Evolutionary conservation across 2,797 vertebrate species (phyloP), one percentile per base, ranked within the genome.

Genomic region (Eulemur mongoz): DNA sequence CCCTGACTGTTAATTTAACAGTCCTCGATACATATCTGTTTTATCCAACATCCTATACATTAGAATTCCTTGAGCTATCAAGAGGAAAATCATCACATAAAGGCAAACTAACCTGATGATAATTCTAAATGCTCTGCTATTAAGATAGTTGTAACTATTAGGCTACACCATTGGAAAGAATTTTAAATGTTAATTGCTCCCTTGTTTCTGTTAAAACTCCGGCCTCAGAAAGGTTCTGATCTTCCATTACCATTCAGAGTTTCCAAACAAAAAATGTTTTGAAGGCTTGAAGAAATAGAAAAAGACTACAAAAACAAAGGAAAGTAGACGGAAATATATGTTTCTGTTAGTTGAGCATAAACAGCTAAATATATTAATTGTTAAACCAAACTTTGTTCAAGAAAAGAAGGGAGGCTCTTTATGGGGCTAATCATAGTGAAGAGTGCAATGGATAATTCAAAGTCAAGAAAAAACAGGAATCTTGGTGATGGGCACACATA

Each of bases 251-350:
- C 38, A 80, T 67, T 89, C 27, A 90, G 45, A 79, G 27, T 86
- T 92, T 94, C 83, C 72, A 94, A 92, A 52, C 35, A 80, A 93
- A 92, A 89, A 59, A 70, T 25, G 61, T 45, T 96, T 85, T 59
- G 79, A 80, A 95, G 43, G 4, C 12, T 85, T 81, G 52, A 93
- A 63, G 80, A 95, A 89, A 94, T 22, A 90, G n/a, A 90, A 69
- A 61, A 96, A 94, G 25, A 81, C 35, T 84, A 72, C 80, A 78
- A 93, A 87, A 94, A 63, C 57, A 92, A 75, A 82, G 8, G 32
- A 89, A 80, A 11, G 15, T 67, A 81, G 40, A 57, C 3, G 87
- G 48, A 4, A 75, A 38, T 89, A 88, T 61, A n/a, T 43, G 7
- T 82, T 94, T 76, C 30, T 20, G 4, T 93, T 75, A 83, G 7